Evolutionary conservation across 2,797 vertebrate genomes (phyloP).

Genomic region (Kryptopterus vitreolus): DNA sequence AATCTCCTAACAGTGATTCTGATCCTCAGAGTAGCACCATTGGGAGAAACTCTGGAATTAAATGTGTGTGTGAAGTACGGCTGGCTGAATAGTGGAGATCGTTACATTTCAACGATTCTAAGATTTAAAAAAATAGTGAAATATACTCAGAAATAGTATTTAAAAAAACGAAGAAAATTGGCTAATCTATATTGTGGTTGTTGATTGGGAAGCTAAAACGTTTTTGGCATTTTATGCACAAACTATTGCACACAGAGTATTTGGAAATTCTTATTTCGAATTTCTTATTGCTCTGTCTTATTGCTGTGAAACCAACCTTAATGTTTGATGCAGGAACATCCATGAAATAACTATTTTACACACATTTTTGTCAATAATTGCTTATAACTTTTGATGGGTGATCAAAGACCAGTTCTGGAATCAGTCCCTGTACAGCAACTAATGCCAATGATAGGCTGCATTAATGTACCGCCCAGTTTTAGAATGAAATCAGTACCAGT

Average conservation of each 20-base stretch:
- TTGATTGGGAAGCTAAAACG: neutral
- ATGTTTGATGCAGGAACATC: too few species aligned
- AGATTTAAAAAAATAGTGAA: neutral
- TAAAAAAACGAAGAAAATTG: neutral
- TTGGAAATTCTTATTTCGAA: too few species aligned
- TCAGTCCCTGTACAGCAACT: too few species aligned
- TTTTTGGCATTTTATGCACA: neutral
- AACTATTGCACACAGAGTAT: neutral
- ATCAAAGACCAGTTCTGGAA: too few species aligned
- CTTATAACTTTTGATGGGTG: too few species aligned
- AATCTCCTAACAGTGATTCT: neutral
- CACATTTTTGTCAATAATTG: too few species aligned
- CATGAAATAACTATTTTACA: neutral
- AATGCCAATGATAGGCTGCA: neutral
- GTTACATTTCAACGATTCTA: neutral
- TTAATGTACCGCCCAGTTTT: neutral
- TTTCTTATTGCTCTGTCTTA: too few species aligned
- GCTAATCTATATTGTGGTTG: neutral
- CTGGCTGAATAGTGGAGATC: neutral
- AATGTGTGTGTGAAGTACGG: neutral
- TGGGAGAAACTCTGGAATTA: conserved; percentile 8
- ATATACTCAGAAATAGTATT: neutral
- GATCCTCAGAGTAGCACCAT: neutral
- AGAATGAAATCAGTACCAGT: neutral
- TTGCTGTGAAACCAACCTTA: too few species aligned